phyloP scores from a whole-genome alignment of 2,113 vertebrate species.

The Callipepla californica region DNA sequence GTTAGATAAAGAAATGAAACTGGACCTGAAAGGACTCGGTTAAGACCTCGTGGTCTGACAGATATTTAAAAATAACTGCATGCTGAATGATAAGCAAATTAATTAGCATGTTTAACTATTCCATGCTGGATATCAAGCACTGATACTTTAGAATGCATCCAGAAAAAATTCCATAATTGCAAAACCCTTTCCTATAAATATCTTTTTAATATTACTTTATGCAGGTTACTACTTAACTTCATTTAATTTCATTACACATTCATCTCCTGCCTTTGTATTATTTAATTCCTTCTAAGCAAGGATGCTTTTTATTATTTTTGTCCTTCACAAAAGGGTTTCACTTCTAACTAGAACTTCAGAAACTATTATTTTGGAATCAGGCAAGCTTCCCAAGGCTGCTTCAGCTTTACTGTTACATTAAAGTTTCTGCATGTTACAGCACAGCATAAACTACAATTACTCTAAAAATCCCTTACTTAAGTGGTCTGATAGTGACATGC shows the following conservation, averaged over 20 bases:
- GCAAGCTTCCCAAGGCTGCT: not conserved
- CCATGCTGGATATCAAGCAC: not conserved
- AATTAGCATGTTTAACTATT: not conserved
- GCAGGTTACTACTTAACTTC: not conserved
- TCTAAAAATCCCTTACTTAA: not conserved
- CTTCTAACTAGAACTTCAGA: not conserved
- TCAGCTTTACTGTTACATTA: not conserved
- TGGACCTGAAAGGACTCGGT: not conserved
- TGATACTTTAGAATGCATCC: not conserved
- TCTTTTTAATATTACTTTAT: fast-evolving
- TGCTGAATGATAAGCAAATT: not conserved
- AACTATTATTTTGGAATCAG: not conserved
- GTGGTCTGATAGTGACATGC: not conserved
- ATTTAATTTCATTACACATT: not conserved
- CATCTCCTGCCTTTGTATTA: not conserved
- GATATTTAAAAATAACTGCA: not conserved
- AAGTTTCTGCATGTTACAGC: not conserved
- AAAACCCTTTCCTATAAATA: not conserved
- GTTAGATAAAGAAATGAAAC: not conserved
- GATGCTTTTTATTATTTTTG: not conserved
- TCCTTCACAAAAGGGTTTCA: not conserved
- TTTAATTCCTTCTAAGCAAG: not conserved
- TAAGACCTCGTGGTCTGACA: not conserved
- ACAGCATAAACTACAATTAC: not conserved
- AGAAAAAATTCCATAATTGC: not conserved